Evolutionary conservation across 2,888 invertebrate genomes (phyloP), one percentile per base, ranked within the genome.

Genomic region (Crioceris asparagi): DNA sequence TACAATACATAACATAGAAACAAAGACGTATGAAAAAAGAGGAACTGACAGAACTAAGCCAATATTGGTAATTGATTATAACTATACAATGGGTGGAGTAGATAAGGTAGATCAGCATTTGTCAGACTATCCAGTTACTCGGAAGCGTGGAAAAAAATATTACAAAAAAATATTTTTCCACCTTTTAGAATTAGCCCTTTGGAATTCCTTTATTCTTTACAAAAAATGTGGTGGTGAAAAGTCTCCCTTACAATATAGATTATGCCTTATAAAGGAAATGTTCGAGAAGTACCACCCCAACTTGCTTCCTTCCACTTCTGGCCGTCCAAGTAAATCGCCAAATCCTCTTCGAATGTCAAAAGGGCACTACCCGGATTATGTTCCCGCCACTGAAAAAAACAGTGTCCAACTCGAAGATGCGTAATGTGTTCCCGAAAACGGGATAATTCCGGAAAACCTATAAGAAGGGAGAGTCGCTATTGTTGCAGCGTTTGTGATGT

Each of bases 131-230:
- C n/a, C n/a, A n/a, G n/a, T n/a, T n/a, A n/a, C n/a, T n/a, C n/a
- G n/a, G n/a, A n/a, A n/a, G n/a, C n/a, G n/a, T n/a, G n/a, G n/a
- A n/a, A n/a, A n/a, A n/a, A n/a, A n/a, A n/a, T n/a, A n/a, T n/a
- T n/a, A n/a, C n/a, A n/a, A n/a, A n/a, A n/a, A 14, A 14, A 32
- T 4, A 18, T 32, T 11, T 12, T 4, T 7, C 7, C 17, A 12
- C 11, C 17, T 2, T 18, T 32, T 14, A 17, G 8, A 11, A 32
- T 6, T 17, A 32, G 19, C 41, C 23, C 45, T 41, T 10, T 36
- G 39, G 48, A 37, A 48, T 44, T 47, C 41, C 23, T 34, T 40
- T 47, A 15, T 50, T 44, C 44, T 46, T 51, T 8, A 32, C 3
- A 23, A 27, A 5, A 27, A 26, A 27, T n/a, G n/a, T n/a, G 11